Conservation (phyloP, 37 sponge, comb jelly and placozoan species). For the Axinella damicornis region DNA sequence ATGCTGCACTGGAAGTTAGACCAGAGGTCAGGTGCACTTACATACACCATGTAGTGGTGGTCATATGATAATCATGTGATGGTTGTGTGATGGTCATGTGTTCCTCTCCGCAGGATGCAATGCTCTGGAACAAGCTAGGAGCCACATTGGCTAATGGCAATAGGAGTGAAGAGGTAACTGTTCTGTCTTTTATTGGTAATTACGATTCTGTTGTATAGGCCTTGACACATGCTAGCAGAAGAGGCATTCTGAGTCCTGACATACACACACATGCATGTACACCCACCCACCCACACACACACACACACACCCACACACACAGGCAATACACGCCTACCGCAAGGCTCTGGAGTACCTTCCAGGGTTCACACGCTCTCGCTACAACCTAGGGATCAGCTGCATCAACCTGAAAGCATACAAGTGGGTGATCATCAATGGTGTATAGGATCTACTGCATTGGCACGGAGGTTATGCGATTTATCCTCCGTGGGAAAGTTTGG, state of each 20-base stretch:
- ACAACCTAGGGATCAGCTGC: conserved; percentile 97
- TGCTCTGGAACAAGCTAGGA: conserved; percentile 97
- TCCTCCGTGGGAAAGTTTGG: no score
- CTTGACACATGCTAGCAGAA: no score
- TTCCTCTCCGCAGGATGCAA: conserved; percentile 57
- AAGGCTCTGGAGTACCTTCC: conserved; percentile 86
- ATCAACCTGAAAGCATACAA: conserved; percentile 90
- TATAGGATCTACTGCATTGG: no score
- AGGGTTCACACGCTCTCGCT: conserved; percentile 90
- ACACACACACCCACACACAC: conserved; percentile 35
- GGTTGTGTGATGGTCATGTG: conserved; percentile 3
- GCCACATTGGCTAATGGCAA: conserved; percentile 94
- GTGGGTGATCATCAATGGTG: conserved; percentile 27
- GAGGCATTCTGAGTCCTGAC: no score
- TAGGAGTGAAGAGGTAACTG: conserved; percentile 78
- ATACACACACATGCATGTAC: no score
- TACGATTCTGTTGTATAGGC: no score
- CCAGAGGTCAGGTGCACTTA: conserved; percentile 53
- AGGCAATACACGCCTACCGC: conserved; percentile 89
- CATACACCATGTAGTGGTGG: not conserved
- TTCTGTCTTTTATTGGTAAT: not conserved
- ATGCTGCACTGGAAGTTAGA: conserved; percentile 68
- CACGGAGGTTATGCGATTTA: no score
- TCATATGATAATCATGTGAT: conserved; percentile 15
- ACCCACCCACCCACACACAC: not conserved